Percentiles rank a stretch among this genome's conserved stretches.
phyloP scores from a whole-genome alignment of 2,113 vertebrate genomes.

The Myodes glareolus region DNA sequence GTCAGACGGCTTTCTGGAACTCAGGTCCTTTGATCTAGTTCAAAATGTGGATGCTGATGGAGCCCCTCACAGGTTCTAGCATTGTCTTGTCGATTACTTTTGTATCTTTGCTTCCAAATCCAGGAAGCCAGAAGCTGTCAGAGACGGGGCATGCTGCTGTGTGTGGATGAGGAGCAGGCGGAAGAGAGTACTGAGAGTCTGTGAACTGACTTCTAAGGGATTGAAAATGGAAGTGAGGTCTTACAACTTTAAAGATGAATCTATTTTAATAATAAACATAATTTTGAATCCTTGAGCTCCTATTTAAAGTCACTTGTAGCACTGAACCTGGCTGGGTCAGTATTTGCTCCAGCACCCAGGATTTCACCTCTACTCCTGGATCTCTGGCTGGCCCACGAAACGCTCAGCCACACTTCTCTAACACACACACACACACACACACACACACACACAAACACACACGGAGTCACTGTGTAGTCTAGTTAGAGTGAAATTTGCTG shows the following conservation, averaged over 20 bases:
- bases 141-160: not conserved
- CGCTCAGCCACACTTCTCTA: not conserved
- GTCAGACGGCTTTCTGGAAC: not conserved
- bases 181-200: not conserved
- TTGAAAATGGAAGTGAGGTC: not conserved
- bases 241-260: not conserved
- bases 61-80: fast-evolving
- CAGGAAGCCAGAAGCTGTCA: not conserved
- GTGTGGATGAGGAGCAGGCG: too few relatives aligned
- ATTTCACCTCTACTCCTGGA: not conserved
- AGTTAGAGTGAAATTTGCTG: too few relatives aligned
- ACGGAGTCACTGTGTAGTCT: too few relatives aligned
- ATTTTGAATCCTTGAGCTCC: not conserved
- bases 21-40: not conserved
- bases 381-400: not conserved
- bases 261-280: not conserved
- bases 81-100: not conserved
- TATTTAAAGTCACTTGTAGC: not conserved
- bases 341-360: not conserved
- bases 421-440: not conserved
- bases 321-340: not conserved
- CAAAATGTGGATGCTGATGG: not conserved
- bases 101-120: not conserved
- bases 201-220: not conserved
- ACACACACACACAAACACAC: too few relatives aligned